Evolutionary conservation across 2,888 invertebrate species (phyloP).

Genomic region (Parnassius mnemosyne): DNA sequence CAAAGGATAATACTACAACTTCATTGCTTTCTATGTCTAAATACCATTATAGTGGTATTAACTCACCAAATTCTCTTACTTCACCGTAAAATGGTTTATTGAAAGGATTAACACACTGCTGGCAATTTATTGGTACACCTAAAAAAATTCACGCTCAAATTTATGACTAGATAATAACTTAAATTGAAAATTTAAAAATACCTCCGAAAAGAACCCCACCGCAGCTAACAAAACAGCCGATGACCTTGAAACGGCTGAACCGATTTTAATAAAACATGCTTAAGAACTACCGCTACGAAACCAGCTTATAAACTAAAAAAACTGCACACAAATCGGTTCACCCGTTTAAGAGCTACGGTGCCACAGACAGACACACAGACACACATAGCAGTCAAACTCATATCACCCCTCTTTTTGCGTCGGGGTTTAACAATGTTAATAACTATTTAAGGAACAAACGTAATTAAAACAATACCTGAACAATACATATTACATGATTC

Average conservation of each 20-base stretch:
- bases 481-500: slow-evolving; percentile 49
- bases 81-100: slow-evolving; percentile 42
- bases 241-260: no score
- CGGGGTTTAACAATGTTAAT: not conserved
- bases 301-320: no score
- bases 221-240: no score
- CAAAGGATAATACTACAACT: not conserved
- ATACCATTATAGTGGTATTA: slow-evolving; percentile 1
- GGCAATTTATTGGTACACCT: slow-evolving; percentile 52
- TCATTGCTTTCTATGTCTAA: not conserved
- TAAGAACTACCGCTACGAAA: no score
- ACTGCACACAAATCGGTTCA: no score
- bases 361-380: no score
- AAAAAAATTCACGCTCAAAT: slow-evolving; percentile 36
- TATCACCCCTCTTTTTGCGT: no score
- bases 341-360: no score
- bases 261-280: no score
- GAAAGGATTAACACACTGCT: slow-evolving; percentile 39
- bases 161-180: not conserved
- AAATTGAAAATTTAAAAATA: no score
- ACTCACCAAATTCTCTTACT: slow-evolving; percentile 71
- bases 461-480: slow-evolving; percentile 48
- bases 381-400: no score
- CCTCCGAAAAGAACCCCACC: no score
- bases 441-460: not conserved